These are phyloP conservation scores for Eudemis profundana DNA, from an alignment of 2,888 invertebrate genomes.

Conservation along the genomic window DNA sequence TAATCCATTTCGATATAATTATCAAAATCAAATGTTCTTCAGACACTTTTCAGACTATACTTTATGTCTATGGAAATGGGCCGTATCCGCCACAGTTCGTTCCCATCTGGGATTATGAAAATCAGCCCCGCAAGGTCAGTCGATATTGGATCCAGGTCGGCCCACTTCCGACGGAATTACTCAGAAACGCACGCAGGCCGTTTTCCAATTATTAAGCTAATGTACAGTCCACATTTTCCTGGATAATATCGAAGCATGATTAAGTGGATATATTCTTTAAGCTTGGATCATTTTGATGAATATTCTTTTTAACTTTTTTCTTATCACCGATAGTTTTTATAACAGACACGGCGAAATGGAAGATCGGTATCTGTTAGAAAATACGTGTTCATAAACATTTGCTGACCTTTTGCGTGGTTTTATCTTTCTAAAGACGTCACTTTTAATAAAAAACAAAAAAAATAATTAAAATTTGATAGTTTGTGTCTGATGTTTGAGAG, in stretches of 20 bases:
- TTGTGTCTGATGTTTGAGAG: too few relatives aligned
- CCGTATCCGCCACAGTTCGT: slow-evolving; percentile 18
- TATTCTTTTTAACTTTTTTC: too few relatives aligned
- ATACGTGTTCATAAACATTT: too few relatives aligned
- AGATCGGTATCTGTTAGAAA: too few relatives aligned
- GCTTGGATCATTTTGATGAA: too few relatives aligned
- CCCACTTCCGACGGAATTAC: neutral
- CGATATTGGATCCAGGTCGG: slow-evolving; percentile 27
- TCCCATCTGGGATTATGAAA: slow-evolving; percentile 31
- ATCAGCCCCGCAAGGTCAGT: slow-evolving; percentile 28
- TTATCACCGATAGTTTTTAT: too few relatives aligned
- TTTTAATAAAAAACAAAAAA: too few relatives aligned
- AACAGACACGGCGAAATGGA: too few relatives aligned
- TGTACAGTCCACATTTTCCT: slow-evolving; percentile 14
- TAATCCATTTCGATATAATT: too few relatives aligned
- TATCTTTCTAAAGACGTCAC: too few relatives aligned
- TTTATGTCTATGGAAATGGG: slow-evolving; percentile 33
- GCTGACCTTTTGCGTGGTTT: too few relatives aligned
- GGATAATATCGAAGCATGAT: neutral
- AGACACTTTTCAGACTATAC: neutral
- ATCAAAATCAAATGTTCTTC: neutral
- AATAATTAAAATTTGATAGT: too few relatives aligned
- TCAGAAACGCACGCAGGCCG: slow-evolving; percentile 5
- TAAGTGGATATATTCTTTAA: neutral
- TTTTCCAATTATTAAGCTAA: slow-evolving; percentile 31